Evolutionary conservation across 2,797 vertebrate genomes (phyloP).

Genomic region (Chelon labrosus): DNA sequence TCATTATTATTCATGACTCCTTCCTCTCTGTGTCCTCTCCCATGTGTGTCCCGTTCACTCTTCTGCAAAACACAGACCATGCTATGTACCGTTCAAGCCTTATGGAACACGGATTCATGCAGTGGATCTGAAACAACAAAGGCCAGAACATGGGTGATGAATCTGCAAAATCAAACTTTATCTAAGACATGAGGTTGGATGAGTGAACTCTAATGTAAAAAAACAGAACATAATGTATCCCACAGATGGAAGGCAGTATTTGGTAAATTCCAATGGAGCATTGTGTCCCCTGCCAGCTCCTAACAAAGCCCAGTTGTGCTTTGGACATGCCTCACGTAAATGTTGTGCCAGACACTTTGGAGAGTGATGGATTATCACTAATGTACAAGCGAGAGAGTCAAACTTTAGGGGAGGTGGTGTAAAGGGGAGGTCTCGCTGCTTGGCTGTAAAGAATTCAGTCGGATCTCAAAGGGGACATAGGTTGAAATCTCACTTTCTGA

Average conservation of each 20-base stretch:
- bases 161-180: constrained; percentile 7
- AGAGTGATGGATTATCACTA: constrained; percentile 65
- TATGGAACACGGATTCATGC: constrained; percentile 55
- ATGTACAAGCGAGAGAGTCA: constrained; percentile 10
- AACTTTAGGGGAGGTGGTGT: constrained; percentile 7
- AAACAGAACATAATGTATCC: constrained; percentile 50
- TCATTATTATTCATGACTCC: constrained; percentile 70
- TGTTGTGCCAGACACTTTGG: constrained; percentile 41
- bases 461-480: not conserved
- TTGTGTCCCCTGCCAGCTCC: constrained; percentile 44
- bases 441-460: constrained; percentile 25
- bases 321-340: constrained; percentile 51
- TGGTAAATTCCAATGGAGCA: constrained; percentile 26
- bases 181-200: constrained; percentile 41
- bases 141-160: constrained; percentile 24
- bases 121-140: constrained; percentile 24
- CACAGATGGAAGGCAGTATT: constrained; percentile 42
- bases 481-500: too few relatives aligned
- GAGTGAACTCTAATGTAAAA: constrained; percentile 41
- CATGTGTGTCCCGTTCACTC: constrained; percentile 23
- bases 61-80: constrained; percentile 35
- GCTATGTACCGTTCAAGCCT: constrained; percentile 3
- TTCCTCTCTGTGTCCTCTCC: constrained; percentile 34
- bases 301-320: constrained; percentile 72
- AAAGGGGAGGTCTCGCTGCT: not conserved